Evolutionary conservation across 2,113 vertebrate species (phyloP).

Genomic region (Daubentonia madagascariensis): DNA sequence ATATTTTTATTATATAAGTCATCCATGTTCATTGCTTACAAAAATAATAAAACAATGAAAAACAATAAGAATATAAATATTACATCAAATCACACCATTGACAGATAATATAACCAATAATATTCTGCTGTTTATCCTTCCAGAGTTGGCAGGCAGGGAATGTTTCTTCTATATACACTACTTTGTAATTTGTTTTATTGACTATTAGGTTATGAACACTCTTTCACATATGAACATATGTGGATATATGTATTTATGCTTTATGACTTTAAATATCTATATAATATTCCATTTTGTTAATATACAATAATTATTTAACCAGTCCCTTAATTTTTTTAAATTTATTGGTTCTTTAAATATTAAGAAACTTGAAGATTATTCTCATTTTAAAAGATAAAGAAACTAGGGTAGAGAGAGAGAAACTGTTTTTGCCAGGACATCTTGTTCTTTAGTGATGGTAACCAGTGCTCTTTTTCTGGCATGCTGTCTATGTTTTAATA

Average conservation of each 20-base stretch:
- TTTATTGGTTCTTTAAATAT: not conserved
- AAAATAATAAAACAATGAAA: conserved; percentile 3
- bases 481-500: not conserved
- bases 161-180: not conserved
- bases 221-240: not conserved
- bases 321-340: not conserved
- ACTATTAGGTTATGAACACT: not conserved
- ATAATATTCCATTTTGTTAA: not conserved
- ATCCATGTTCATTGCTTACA: not conserved
- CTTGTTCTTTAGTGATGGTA: not conserved
- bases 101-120: not conserved
- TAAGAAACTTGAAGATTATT: not conserved
- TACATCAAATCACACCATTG: not conserved
- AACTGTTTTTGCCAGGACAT: not conserved
- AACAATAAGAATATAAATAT: not conserved
- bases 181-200: not conserved
- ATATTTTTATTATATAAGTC: not conserved
- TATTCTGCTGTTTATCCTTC: not conserved
- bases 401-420: not conserved
- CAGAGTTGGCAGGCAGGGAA: not conserved
- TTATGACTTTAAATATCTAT: not conserved
- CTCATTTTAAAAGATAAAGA: not conserved
- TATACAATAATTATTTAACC: not conserved
- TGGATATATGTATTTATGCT: not conserved
- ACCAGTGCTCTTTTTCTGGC: not conserved